Conservation (phyloP, 2,888 invertebrate genomes). For the Tachystola acroxantha region DNA sequence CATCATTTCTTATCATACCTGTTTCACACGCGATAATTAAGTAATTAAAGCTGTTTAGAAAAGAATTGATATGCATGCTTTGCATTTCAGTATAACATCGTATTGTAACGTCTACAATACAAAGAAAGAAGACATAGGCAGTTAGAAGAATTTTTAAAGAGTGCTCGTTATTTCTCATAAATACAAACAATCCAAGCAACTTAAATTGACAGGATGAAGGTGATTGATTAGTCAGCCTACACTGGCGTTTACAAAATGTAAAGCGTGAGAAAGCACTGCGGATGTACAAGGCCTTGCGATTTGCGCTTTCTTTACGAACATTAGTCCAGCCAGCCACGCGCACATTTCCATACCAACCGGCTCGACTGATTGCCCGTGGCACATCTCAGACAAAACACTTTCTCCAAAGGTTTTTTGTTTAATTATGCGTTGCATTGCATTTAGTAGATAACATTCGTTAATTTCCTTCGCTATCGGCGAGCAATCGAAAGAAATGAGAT, state of each 20-base stretch:
- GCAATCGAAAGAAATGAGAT: constrained; percentile 66
- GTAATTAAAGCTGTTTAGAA: constrained; percentile 5
- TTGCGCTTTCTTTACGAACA: constrained; percentile 18
- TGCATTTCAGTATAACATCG: no score
- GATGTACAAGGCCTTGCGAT: constrained; percentile 11
- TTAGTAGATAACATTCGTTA: constrained; percentile 51
- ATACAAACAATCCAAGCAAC: background rate
- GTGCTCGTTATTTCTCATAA: no score
- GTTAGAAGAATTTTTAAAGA: no score
- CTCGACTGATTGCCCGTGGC: constrained; percentile 45
- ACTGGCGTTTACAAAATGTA: constrained; percentile 5
- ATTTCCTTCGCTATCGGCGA: constrained; percentile 52
- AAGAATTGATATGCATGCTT: constrained; percentile 2
- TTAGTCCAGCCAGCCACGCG: constrained; percentile 25
- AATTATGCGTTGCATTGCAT: constrained; percentile 33
- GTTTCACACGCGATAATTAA: constrained; percentile 5
- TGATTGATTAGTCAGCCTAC: background rate
- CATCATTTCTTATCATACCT: constrained; percentile 9
- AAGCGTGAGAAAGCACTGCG: constrained; percentile 30
- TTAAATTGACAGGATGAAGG: background rate
- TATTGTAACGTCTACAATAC: no score
- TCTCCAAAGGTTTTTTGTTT: constrained; percentile 52
- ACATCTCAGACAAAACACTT: constrained; percentile 33
- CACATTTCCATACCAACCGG: constrained; percentile 33
- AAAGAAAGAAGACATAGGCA: no score